Conservation (phyloP, 1,140 invertebrate genomes). For the Trypoxylus dichotomus region DNA sequence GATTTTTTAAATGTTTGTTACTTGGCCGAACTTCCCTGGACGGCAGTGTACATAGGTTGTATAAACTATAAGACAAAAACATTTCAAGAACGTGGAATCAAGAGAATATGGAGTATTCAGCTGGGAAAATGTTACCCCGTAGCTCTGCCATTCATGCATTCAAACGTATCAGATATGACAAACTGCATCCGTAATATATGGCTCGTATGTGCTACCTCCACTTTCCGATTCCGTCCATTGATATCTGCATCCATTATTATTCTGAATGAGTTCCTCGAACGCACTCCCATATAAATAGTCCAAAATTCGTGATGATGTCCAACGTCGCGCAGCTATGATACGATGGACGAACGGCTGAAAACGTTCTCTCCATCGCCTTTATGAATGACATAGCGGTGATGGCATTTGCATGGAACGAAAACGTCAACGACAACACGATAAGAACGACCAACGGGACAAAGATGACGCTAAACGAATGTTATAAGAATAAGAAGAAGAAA, state of each 20-base stretch:
- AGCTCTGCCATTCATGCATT: too few relatives aligned
- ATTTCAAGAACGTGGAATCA: too few relatives aligned
- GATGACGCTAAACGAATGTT: background rate
- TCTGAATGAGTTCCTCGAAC: slow-evolving; percentile 1
- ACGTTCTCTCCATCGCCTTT: background rate
- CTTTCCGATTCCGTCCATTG: slow-evolving; percentile 1
- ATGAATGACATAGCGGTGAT: slow-evolving; percentile 31
- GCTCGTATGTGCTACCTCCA: background rate
- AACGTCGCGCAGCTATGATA: background rate
- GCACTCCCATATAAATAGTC: slow-evolving; percentile 3
- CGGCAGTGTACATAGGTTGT: too few relatives aligned
- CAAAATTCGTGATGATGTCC: slow-evolving; percentile 1
- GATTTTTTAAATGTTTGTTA: too few relatives aligned
- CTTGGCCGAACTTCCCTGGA: too few relatives aligned
- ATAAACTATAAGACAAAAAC: too few relatives aligned
- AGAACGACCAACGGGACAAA: background rate
- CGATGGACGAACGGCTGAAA: background rate
- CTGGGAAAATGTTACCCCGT: too few relatives aligned
- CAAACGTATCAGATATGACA: too few relatives aligned
- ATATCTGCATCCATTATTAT: slow-evolving; percentile 24
- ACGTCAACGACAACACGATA: background rate
- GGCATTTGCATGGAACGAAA: slow-evolving; percentile 24
- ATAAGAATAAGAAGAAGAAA: background rate
- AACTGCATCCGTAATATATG: too few relatives aligned
- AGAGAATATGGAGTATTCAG: too few relatives aligned